Percentiles rank a stretch among this genome's conserved stretches.
Evolutionary conservation across 2,113 vertebrate genomes (phyloP).

Genomic region (Physeter macrocephalus): DNA sequence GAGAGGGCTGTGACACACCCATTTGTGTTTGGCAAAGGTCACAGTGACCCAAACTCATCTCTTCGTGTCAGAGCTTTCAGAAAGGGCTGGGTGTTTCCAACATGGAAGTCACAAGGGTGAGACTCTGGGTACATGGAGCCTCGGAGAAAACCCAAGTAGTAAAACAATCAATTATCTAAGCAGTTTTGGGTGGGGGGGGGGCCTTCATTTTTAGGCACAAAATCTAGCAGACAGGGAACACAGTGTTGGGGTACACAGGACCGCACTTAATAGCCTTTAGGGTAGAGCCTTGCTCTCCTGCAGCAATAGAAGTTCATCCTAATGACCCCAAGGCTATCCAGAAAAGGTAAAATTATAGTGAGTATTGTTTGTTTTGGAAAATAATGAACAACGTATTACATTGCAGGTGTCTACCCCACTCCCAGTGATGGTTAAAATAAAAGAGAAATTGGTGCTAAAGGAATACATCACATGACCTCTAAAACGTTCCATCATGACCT

Average conservation of each 20-base stretch:
- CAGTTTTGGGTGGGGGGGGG: background rate
- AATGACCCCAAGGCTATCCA: background rate
- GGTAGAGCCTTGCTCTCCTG: background rate
- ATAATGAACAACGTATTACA: background rate
- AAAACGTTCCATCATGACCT: rapidly evolving
- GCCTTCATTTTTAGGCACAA: background rate
- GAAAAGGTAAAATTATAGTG: background rate
- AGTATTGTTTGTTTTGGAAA: background rate
- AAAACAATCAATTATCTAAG: background rate
- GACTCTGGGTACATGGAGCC: background rate
- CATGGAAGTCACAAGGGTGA: background rate
- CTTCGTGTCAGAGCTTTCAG: background rate
- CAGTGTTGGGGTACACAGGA: background rate
- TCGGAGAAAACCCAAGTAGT: background rate
- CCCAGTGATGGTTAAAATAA: background rate
- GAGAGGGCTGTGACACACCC: background rate
- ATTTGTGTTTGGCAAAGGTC: background rate
- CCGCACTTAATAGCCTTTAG: background rate
- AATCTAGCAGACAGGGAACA: background rate
- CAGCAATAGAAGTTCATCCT: background rate
- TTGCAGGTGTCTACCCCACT: background rate
- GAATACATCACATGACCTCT: background rate
- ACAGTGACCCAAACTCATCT: background rate
- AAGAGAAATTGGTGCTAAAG: background rate
- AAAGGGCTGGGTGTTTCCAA: background rate